Conservation (phyloP, 2,113 vertebrate genomes). For the Sprattus sprattus region DNA sequence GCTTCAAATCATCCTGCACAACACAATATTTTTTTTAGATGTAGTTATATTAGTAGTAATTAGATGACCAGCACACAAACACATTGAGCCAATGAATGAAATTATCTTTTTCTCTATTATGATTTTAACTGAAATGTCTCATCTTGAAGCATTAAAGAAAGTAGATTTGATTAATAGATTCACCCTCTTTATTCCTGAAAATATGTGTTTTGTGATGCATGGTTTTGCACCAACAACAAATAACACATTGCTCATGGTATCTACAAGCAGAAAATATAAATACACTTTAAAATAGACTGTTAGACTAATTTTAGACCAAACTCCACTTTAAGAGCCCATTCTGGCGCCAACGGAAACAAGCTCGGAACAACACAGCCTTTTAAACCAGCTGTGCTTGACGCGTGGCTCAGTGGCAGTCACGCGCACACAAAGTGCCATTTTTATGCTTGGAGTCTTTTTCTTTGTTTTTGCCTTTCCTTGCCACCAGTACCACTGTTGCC, state of each 20-base stretch:
- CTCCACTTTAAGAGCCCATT: background rate
- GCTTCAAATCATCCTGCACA: background rate
- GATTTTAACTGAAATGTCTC: too few species aligned
- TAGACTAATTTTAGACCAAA: background rate
- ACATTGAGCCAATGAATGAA: background rate
- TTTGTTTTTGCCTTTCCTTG: background rate
- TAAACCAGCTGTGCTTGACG: background rate
- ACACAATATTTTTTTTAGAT: background rate
- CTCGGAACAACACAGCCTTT: background rate
- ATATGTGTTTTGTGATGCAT: background rate
- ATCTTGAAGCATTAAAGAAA: background rate
- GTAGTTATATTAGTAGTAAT: too few species aligned
- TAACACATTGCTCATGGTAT: background rate
- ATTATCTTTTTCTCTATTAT: too few species aligned
- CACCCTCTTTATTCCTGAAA: background rate
- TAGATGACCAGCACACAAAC: too few species aligned
- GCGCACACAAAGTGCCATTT: background rate
- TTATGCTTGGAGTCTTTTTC: background rate
- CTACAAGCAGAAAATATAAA: background rate
- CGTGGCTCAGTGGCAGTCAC: background rate
- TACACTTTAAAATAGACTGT: background rate
- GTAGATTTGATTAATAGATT: background rate
- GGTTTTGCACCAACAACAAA: background rate
- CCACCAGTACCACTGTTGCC: background rate
- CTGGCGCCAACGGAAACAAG: background rate